Evolutionary conservation across 2,888 invertebrate genomes (phyloP).

Genomic region (Labia minor): DNA sequence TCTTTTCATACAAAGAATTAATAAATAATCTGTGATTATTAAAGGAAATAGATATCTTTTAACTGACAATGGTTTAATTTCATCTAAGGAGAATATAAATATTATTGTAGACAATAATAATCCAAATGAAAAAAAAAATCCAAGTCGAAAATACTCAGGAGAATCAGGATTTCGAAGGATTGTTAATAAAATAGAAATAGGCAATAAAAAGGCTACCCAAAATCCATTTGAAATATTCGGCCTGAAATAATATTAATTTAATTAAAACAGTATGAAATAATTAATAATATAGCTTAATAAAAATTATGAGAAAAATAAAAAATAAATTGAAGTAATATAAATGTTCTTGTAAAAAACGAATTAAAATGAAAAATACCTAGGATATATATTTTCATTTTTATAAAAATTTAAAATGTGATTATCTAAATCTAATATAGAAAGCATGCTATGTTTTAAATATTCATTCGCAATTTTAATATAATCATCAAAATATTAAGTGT

Average conservation of each 20-base stretch:
- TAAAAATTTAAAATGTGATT: not conserved
- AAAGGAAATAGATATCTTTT: not conserved
- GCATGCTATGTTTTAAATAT: not conserved
- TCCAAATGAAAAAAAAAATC: not conserved
- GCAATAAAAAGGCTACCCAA: not conserved
- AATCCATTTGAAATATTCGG: not conserved
- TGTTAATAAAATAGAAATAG: not conserved
- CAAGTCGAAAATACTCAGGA: not conserved
- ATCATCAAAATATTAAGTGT: too few relatives aligned
- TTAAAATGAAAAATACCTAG: not conserved
- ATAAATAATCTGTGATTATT: not conserved
- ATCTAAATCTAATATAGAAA: not conserved
- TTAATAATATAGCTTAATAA: too few relatives aligned
- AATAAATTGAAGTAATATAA: too few relatives aligned
- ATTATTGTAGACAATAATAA: constrained; percentile 5
- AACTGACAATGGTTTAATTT: not conserved
- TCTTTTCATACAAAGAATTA: not conserved
- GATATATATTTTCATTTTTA: not conserved
- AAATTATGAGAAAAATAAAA: too few relatives aligned
- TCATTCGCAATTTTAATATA: too few relatives aligned
- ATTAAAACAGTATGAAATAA: too few relatives aligned
- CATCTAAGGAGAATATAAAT: not conserved
- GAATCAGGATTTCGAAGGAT: not conserved
- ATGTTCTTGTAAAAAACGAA: too few relatives aligned
- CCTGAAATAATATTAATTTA: not conserved